Evolutionary conservation across 1,140 invertebrate genomes (phyloP).

Genomic region (Dinothrombium tinctorium): DNA sequence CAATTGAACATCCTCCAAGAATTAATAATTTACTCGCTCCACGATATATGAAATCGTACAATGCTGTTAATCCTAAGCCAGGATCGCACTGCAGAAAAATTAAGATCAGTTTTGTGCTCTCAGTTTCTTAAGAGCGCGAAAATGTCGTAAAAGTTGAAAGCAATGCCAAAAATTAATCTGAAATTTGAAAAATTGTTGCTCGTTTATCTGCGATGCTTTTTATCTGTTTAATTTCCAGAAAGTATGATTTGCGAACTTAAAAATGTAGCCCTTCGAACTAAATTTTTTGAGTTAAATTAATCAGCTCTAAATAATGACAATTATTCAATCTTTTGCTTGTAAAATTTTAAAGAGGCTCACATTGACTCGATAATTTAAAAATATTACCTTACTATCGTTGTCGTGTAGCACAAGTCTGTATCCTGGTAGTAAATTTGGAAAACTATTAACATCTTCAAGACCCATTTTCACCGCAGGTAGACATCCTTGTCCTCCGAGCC

Average conservation of each 20-base stretch:
- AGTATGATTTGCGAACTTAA: no score
- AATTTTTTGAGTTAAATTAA: background rate
- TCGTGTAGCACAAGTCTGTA: slow-evolving; percentile 74
- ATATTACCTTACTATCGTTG: slow-evolving; percentile 83
- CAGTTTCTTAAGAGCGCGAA: background rate
- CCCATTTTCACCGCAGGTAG: slow-evolving; percentile 85
- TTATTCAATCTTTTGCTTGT: background rate
- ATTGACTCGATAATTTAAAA: background rate
- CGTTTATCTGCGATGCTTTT: no score
- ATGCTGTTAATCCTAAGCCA: slow-evolving; percentile 81
- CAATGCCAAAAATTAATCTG: background rate
- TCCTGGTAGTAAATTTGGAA: slow-evolving; percentile 63
- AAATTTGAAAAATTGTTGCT: no score
- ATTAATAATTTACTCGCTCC: slow-evolving; percentile 84
- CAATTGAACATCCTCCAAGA: slow-evolving; percentile 86
- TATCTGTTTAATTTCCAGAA: no score
- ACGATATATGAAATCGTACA: slow-evolving; percentile 96
- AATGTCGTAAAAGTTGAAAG: background rate
- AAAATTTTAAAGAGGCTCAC: background rate
- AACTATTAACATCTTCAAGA: slow-evolving; percentile 78
- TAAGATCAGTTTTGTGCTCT: no score
- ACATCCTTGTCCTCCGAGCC: slow-evolving; percentile 79
- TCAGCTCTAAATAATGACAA: background rate
- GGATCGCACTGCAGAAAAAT: slow-evolving; percentile 66
- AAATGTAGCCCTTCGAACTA: no score